Percentiles rank a stretch among this genome's conserved stretches.
phyloP scores from a whole-genome alignment of 1,140 invertebrate species.

The Cryptotermes secundus region DNA sequence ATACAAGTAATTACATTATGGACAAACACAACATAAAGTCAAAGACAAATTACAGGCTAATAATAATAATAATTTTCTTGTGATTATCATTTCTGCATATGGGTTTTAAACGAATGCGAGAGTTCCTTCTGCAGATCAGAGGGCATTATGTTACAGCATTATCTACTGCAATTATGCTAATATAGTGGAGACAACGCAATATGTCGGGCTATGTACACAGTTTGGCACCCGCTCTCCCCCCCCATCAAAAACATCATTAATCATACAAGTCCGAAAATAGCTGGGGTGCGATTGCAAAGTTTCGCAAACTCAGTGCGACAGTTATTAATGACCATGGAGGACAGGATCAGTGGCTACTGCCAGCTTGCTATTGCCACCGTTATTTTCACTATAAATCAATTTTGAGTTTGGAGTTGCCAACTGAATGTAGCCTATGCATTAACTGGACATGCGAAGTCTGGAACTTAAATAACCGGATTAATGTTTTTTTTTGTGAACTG shows the following conservation, averaged over 20 bases:
- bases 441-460: background rate
- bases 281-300: background rate
- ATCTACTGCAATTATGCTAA: background rate
- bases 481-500: too few species aligned
- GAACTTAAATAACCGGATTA: too few species aligned
- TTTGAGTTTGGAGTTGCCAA: background rate
- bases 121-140: too few species aligned
- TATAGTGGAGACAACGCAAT: background rate
- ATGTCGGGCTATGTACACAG: background rate
- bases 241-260: constrained; percentile 5
- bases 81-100: too few species aligned
- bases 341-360: background rate
- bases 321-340: background rate
- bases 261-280: background rate
- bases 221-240: too few species aligned
- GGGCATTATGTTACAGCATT: background rate
- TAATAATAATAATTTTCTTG: too few species aligned
- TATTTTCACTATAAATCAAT: constrained; percentile 4
- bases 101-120: too few species aligned
- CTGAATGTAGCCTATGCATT: background rate
- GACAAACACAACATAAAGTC: too few species aligned
- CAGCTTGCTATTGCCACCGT: background rate
- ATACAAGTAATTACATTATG: too few species aligned
- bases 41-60: too few species aligned
- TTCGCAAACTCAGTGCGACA: background rate